Conservation (phyloP, 2,797 vertebrate genomes). For the Poecilia wingei region DNA sequence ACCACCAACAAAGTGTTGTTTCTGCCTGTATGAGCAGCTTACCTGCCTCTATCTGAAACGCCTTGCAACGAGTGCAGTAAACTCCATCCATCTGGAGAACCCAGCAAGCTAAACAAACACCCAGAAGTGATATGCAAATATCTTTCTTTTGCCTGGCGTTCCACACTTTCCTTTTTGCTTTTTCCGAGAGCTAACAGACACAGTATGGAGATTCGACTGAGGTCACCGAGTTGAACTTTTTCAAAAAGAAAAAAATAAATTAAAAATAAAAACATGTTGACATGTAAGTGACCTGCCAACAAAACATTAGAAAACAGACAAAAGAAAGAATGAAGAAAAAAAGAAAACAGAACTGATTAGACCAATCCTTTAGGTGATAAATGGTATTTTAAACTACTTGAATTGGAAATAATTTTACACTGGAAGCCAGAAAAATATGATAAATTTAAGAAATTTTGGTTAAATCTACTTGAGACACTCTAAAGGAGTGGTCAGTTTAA, state of each 20-base stretch:
- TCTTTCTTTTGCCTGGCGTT: slow-evolving; percentile 18
- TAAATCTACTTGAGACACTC: slow-evolving; percentile 79
- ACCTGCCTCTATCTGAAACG: slow-evolving; percentile 46
- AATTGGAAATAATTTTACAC: neutral
- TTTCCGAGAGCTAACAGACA: slow-evolving; percentile 81
- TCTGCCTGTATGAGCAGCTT: slow-evolving; percentile 34
- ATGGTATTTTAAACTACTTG: slow-evolving; percentile 3
- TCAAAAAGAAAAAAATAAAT: slow-evolving; percentile 21
- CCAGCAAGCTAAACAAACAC: slow-evolving; percentile 55
- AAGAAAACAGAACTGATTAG: slow-evolving; percentile 78
- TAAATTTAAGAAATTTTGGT: neutral
- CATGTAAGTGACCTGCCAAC: slow-evolving; percentile 96
- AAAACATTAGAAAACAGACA: slow-evolving; percentile 74
- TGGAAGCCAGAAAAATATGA: slow-evolving; percentile 2
- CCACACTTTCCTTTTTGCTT: slow-evolving; percentile 35
- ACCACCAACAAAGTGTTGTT: slow-evolving; percentile 25
- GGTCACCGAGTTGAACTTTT: slow-evolving; percentile 96
- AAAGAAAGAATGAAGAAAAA: slow-evolving; percentile 60
- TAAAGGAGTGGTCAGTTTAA: slow-evolving; percentile 96
- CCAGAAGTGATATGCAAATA: slow-evolving; percentile 49
- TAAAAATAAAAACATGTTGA: slow-evolving; percentile 74
- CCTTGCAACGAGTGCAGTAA: slow-evolving; percentile 46
- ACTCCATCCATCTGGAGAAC: slow-evolving; percentile 58
- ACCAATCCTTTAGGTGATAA: slow-evolving; percentile 98
- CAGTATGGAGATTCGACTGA: slow-evolving; percentile 99